Evolutionary conservation across 2,113 vertebrate genomes (phyloP).

Genomic region (Periophthalmodon schlosseri): DNA sequence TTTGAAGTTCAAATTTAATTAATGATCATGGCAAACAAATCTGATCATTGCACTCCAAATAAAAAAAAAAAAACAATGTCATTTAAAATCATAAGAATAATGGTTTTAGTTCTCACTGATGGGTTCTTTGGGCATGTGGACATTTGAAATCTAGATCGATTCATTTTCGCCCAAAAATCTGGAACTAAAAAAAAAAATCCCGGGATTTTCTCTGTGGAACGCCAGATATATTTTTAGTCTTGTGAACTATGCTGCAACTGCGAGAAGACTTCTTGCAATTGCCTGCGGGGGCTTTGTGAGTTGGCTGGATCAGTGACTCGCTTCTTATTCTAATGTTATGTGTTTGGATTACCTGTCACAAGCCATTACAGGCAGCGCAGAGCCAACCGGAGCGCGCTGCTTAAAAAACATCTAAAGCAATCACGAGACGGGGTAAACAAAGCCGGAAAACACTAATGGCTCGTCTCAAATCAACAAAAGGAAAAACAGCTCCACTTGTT

Average conservation of each 20-base stretch:
- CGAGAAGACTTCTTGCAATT: constrained; percentile 67
- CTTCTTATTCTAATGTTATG: constrained; percentile 76
- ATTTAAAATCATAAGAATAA: background rate
- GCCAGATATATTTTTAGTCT: constrained; percentile 69
- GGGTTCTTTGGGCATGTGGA: too few relatives aligned
- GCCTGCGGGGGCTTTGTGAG: constrained; percentile 69
- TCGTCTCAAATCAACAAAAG: constrained; percentile 66
- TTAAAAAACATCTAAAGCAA: constrained; percentile 71
- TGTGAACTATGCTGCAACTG: constrained; percentile 66
- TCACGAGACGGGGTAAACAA: constrained; percentile 65
- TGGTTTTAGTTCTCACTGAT: background rate
- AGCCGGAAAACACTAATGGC: constrained; percentile 66
- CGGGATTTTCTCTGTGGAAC: constrained; percentile 62
- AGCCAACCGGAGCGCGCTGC: constrained; percentile 58
- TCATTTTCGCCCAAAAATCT: constrained; percentile 15
- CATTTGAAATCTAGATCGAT: background rate
- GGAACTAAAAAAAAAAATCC: constrained; percentile 42
- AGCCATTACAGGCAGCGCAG: constrained; percentile 67
- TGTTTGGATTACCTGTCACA: constrained; percentile 80
- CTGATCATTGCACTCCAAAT: too few relatives aligned
- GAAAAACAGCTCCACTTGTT: constrained; percentile 56
- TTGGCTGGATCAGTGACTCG: constrained; percentile 76
- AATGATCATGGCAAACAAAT: too few relatives aligned
- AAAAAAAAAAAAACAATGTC: constrained; percentile 11
- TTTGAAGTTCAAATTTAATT: background rate